These are phyloP conservation scores for Pseudeuparius sepicola DNA, from an alignment of 2,888 invertebrate genomes.

Conservation along the genomic window DNA sequence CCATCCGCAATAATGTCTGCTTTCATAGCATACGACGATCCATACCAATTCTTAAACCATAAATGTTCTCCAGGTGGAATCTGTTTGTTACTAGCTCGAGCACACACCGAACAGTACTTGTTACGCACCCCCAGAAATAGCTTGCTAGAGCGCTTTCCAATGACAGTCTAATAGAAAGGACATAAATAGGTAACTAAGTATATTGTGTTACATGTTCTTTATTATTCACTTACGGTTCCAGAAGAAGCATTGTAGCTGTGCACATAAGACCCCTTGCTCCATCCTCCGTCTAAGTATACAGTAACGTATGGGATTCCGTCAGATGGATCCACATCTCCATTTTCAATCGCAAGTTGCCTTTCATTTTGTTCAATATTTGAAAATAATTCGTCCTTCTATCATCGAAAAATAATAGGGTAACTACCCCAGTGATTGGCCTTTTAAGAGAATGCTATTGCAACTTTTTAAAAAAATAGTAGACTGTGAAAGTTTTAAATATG, in stretches of 20 bases:
- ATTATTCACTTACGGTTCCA: too few species aligned
- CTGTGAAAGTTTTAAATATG: too few species aligned
- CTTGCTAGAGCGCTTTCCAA: constrained; percentile 18
- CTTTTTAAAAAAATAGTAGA: too few species aligned
- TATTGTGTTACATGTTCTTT: too few species aligned
- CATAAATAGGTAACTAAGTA: too few species aligned
- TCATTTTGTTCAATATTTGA: too few species aligned
- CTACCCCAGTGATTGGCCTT: too few species aligned
- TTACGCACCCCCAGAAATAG: constrained; percentile 20
- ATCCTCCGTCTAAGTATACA: constrained; percentile 24
- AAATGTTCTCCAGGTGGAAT: constrained; percentile 2
- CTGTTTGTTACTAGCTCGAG: background rate
- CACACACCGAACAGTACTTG: constrained; percentile 21
- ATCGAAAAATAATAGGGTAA: too few species aligned
- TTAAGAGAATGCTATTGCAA: too few species aligned
- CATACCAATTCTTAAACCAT: constrained; percentile 22
- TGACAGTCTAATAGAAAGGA: too few species aligned
- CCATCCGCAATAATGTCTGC: constrained; percentile 20
- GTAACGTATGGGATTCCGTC: constrained; percentile 12
- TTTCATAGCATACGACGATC: constrained; percentile 20
- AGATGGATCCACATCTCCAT: constrained; percentile 2
- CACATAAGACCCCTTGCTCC: constrained; percentile 23
- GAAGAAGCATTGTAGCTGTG: constrained; percentile 22
- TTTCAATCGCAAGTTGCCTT: background rate
- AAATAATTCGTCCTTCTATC: constrained; percentile 2